Base-by-base conservation (phyloP, 2,888 invertebrate genomes). In the Dynastes tityus region DNA sequence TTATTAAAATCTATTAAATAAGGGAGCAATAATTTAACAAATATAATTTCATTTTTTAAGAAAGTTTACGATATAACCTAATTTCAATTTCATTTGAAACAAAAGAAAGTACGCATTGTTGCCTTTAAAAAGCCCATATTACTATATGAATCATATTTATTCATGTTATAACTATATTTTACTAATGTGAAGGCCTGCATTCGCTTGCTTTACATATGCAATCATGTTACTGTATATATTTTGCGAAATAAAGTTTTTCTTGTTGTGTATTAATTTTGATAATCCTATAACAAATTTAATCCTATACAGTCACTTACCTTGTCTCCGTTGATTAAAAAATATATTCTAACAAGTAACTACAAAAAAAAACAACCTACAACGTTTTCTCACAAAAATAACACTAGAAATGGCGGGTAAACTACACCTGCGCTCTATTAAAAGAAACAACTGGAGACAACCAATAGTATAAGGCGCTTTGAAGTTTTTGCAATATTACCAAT, bases 51-150 rank as follows among this genome's bases (percentile, higher is more conserved):
- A 67, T 63, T 45, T n/a, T 49, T 75, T 67, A 65, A 53, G 29
- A 27, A 40, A 75, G 65, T 68, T 75, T 78, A 74, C 27, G 27
- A 53, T 29, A 49, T 49, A 78, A 74, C 74, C 63, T 79, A 67
- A 67, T 71, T 63, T 67, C 27, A 79, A 61, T 61, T 32, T 53
- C 45, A 64, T 71, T 63, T 51, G 27, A 32, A 40, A 74, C 63
- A n/a, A 65, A 58, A 49, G 45, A 65, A 67, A 58, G 29, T 51
- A 45, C 77, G 80, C 79, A 71, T 75, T 78, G 80, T 81, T 80
- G 80, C 81, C 81, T 80, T 81, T 76, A 76, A 64, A 49, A 78
- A 77, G 80, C 80, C 81, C 80, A 71, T 71, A 53, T 71, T 80
- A 80, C 71, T 73, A 78, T 67, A 78, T 49, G 29, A 73, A 76